Conservation (phyloP, 2,888 invertebrate species). For the Synanthedon vespiformis region DNA sequence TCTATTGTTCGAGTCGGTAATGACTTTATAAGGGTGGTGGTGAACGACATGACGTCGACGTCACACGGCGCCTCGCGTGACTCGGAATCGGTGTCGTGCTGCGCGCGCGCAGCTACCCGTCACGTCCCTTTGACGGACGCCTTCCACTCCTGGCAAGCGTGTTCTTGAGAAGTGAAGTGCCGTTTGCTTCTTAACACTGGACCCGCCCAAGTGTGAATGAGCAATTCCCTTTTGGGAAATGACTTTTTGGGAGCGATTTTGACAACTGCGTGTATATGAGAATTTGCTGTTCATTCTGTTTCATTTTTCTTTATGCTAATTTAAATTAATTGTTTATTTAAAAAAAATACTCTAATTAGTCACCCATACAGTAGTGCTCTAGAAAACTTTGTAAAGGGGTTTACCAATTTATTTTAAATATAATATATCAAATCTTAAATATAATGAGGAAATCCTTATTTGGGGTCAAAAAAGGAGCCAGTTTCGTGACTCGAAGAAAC, state of each 20-base stretch:
- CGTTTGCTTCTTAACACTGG: slow-evolving; percentile 21
- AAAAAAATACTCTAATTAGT: too few species aligned
- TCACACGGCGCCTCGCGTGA: slow-evolving; percentile 32
- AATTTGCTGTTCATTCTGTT: slow-evolving; percentile 6
- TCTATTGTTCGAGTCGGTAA: slow-evolving; percentile 13
- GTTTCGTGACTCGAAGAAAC: too few species aligned
- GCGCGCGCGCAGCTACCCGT: slow-evolving; percentile 40
- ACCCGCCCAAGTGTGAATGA: slow-evolving; percentile 52
- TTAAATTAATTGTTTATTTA: too few species aligned
- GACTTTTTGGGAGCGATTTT: slow-evolving; percentile 7
- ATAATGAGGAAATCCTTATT: too few species aligned
- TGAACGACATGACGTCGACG: slow-evolving; percentile 15
- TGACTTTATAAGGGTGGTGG: slow-evolving; percentile 18
- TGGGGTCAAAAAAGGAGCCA: too few species aligned
- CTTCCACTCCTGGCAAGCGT: slow-evolving; percentile 32
- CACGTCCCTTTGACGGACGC: slow-evolving; percentile 41
- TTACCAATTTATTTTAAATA: too few species aligned
- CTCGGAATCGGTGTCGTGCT: slow-evolving; percentile 36
- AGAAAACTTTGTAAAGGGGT: too few species aligned
- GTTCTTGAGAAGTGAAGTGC: slow-evolving; percentile 38
- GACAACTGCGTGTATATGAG: slow-evolving; percentile 24
- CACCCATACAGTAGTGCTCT: too few species aligned
- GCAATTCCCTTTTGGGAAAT: slow-evolving; percentile 57
- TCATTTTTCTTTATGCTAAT: too few species aligned
- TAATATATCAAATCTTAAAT: too few species aligned